Evolutionary conservation across 2,888 invertebrate species (phyloP), one percentile per base, ranked within the genome.

Genomic region (Stegophylla sp.): DNA sequence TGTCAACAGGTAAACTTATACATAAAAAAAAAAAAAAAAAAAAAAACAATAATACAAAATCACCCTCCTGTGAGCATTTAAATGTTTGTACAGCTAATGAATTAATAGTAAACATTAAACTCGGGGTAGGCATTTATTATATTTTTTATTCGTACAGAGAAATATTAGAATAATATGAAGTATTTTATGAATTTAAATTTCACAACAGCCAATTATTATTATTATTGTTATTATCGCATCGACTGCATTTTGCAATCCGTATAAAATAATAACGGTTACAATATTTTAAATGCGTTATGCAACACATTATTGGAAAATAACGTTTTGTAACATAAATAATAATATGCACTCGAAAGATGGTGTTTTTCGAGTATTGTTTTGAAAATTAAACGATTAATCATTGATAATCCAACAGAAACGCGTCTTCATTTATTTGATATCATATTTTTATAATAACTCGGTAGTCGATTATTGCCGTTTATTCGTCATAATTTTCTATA

Each of bases 1-100:
- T 71, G 61, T 79, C 79, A 79, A 79, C 71, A 79, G 71, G 79
- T 79, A 79, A 66, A 26, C 51, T 76, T 73, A 34, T 34, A 34
- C 34, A 7, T 34, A 34, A 34, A 34, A 34, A 7, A 1, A 5
- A 53, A 48, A 45, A 26, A 41, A 12, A 66, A 45, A 45, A 41
- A 51, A 45, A n/a, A 51, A 43, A 69, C 20, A 69, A 53, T 63
- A 76, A 79, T 23, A 71, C 34, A 26, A 20, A 69, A 71, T 71
- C 61, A 51, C 59, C 79, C 51, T 41, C 17, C 26, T 48, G 45
- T n/a, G 48, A 69, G 61, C 71, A 15, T 45, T 71, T 67, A 69
- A 59, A 71, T 71, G 79, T 71, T 79, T 71, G 51, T 15, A 34
- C 48, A 48, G 41, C 34, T 71, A 61, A 71, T 71, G 51, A 79